Conservation (phyloP, 2,888 invertebrate genomes). For the Drosophila maculinotata region DNA sequence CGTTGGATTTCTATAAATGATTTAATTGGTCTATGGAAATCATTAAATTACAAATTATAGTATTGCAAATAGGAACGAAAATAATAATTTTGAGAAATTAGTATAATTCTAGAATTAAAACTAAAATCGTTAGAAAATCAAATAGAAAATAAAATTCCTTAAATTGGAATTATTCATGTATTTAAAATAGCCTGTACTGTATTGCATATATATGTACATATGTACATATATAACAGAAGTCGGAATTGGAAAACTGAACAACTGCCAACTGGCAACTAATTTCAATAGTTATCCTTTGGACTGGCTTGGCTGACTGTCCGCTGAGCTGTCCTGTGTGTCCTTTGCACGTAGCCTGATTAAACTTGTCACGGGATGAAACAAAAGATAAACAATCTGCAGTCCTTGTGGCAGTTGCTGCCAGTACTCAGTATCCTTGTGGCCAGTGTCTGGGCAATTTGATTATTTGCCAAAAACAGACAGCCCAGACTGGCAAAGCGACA, state of each 20-base stretch:
- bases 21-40: too few relatives aligned
- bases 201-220: too few relatives aligned
- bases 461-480: constrained; percentile 75
- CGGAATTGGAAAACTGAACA: constrained; percentile 21
- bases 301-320: constrained; percentile 20
- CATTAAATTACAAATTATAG: too few relatives aligned
- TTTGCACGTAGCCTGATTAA: constrained; percentile 69
- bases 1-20: too few relatives aligned
- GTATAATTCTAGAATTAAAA: too few relatives aligned
- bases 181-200: too few relatives aligned
- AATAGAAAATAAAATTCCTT: too few relatives aligned
- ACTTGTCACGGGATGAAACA: constrained; percentile 75
- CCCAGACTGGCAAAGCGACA: constrained; percentile 22
- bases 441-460: constrained; percentile 76
- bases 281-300: constrained; percentile 80
- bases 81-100: too few relatives aligned
- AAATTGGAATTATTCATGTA: too few relatives aligned
- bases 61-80: too few relatives aligned
- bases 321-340: constrained; percentile 20
- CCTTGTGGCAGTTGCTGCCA: constrained; percentile 17
- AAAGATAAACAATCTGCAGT: constrained; percentile 76
- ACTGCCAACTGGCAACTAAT: constrained; percentile 65
- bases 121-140: too few relatives aligned
- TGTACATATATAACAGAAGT: too few relatives aligned
- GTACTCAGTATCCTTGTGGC: constrained; percentile 6